A percentile compares a stretch with the other conserved stretches of the same genome.
These are phyloP conservation scores for Caenorhabditis sp. DNA, from an alignment of 2,888 invertebrate genomes.

Conservation along the genomic window DNA sequence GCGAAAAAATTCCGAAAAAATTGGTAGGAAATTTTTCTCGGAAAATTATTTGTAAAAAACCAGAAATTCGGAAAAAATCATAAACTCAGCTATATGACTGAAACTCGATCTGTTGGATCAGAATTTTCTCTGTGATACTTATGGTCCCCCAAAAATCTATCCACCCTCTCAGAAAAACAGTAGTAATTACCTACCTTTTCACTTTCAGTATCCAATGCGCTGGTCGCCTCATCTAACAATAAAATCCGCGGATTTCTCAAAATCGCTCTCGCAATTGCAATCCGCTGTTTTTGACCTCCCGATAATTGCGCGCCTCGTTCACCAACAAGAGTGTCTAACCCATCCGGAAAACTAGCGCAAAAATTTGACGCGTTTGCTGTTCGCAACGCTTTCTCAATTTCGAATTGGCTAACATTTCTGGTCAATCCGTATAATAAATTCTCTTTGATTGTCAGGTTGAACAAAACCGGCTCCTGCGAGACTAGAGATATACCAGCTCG, in stretches of 20 bases:
- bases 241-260: constrained; percentile 40
- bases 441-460: constrained; percentile 69
- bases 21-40: not conserved
- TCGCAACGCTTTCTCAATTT: constrained; percentile 61
- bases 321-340: constrained; percentile 71
- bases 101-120: too few relatives aligned
- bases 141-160: too few relatives aligned
- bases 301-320: constrained; percentile 72
- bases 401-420: constrained; percentile 18
- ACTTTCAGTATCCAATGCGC: constrained; percentile 57
- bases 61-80: not conserved
- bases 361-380: constrained; percentile 73
- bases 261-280: constrained; percentile 72
- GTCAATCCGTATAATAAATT: constrained; percentile 29
- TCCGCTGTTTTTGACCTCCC: constrained; percentile 73
- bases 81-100: too few relatives aligned
- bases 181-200: constrained; percentile 42
- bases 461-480: constrained; percentile 72
- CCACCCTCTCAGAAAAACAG: too few relatives aligned
- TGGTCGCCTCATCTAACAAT: constrained; percentile 46
- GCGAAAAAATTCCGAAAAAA: too few relatives aligned
- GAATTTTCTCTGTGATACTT: too few relatives aligned
- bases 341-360: constrained; percentile 71
- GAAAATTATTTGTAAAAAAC: not conserved
- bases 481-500: constrained; percentile 71